Evolutionary conservation across 2,113 vertebrate species (phyloP), one percentile per base, ranked within the genome.

Genomic region (Anhinga rufa): DNA sequence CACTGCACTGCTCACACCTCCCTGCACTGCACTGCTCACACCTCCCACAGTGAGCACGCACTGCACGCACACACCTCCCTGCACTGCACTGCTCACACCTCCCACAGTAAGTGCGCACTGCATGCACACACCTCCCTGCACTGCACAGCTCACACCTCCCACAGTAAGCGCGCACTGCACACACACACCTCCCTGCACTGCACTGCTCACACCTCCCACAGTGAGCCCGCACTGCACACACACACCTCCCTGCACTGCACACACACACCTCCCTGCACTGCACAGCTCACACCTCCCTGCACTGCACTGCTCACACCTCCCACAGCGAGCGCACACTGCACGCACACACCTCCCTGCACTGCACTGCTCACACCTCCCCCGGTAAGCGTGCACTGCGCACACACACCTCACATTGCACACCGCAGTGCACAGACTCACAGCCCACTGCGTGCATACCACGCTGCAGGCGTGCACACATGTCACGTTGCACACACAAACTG

Each of bases 401-500:
- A 36, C 26, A 10, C 19, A 1, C 54, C 25, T 21, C 3, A 0
- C 26, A 4, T 13, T 31, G 49, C 42, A 38, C 1, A 2, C 42
- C 52, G 54, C 68, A 25, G 18, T 2, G 12, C 46, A 24, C 51
- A n/a, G 26, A 8, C 20, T 10, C 3, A 2, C 52, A 36, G 32
- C 29, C 54, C 52, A 2, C 20, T 12, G 44, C 9, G 4, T 2
- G 17, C 28, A 8, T 2, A 3, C 28, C 11, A 2, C 31, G 1
- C 44, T 28, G 57, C 64, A 77, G 21, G 31, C 0, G 0, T 17
- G 31, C 15, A 15, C 25, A 9, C 18, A 3, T 3, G 3, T 24
- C 28, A 7, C 0, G 0, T 20, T 0, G 3, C 55, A 12, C 24
- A 6, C 14, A 6, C 1, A 5, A 21, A 4, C 42, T 8, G 55